phyloP scores from a whole-genome alignment of 2,888 invertebrate genomes.

The Tigriopus californicus region DNA sequence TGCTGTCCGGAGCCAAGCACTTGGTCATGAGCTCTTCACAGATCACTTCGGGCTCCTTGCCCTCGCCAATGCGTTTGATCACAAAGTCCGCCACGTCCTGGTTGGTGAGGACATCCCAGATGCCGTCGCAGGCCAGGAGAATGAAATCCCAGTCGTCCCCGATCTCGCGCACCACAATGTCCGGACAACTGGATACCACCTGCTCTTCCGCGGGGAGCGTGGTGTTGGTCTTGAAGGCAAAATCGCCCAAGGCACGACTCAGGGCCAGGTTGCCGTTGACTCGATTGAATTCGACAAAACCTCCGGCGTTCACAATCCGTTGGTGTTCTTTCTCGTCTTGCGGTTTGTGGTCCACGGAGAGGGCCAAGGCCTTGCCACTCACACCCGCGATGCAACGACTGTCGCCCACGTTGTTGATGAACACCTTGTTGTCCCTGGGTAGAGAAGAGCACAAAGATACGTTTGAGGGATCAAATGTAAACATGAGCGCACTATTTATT shows the following conservation, averaged over 20 bases:
- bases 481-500: too few relatives aligned
- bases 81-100: slow-evolving; percentile 82
- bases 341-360: slow-evolving; percentile 90
- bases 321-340: slow-evolving; percentile 66
- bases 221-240: slow-evolving; percentile 80
- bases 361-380: slow-evolving; percentile 49
- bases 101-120: slow-evolving; percentile 95
- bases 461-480: too few relatives aligned
- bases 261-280: slow-evolving; percentile 96
- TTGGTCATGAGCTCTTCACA: slow-evolving; percentile 88
- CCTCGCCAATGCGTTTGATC: slow-evolving; percentile 53
- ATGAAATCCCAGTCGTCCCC: slow-evolving; percentile 88
- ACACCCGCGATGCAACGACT: slow-evolving; percentile 83
- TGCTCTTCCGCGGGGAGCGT: slow-evolving; percentile 73
- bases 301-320: slow-evolving; percentile 78
- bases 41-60: slow-evolving; percentile 76
- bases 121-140: slow-evolving; percentile 92
- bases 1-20: slow-evolving; percentile 89
- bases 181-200: slow-evolving; percentile 57
- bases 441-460: neutral
- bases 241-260: slow-evolving; percentile 90
- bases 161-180: slow-evolving; percentile 60
- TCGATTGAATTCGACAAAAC: slow-evolving; percentile 89
- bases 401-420: slow-evolving; percentile 79
- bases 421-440: slow-evolving; percentile 4